Conservation (phyloP, 2,113 vertebrate genomes). For the Myotis davidii region DNA sequence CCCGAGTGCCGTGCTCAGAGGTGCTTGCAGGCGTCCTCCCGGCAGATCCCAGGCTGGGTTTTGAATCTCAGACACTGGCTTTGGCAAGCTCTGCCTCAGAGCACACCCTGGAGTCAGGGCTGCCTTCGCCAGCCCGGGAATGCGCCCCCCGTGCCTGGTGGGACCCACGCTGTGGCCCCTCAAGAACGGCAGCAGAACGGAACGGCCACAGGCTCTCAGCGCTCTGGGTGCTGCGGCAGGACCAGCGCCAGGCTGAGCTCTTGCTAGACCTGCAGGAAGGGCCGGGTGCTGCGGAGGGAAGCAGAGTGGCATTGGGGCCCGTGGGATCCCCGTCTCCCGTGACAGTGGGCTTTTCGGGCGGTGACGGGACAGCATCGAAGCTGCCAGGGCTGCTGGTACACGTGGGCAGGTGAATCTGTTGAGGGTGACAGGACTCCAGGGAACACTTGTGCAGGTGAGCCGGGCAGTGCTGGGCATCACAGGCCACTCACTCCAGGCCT, state of each 20-base stretch:
- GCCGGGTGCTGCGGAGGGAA: background rate
- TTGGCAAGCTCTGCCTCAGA: background rate
- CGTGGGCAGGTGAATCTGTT: background rate
- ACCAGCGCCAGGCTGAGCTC: background rate
- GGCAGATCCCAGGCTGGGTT: fast-evolving
- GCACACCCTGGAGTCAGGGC: background rate
- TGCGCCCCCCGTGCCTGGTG: fast-evolving
- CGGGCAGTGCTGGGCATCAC: fast-evolving
- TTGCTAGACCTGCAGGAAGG: background rate
- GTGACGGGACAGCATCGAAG: background rate
- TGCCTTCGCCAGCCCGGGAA: background rate
- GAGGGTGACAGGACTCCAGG: background rate
- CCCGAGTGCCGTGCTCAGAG: background rate
- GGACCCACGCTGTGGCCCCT: background rate
- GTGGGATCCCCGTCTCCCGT: fast-evolving
- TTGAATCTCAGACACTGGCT: background rate
- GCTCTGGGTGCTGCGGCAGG: background rate
- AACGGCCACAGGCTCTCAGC: background rate
- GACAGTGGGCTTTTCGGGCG: background rate
- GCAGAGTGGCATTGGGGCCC: background rate
- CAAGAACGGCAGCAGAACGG: background rate
- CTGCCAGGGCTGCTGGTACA: background rate
- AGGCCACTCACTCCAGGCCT: background rate
- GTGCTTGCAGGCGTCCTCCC: background rate
- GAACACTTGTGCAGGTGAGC: background rate